Base-by-base conservation (phyloP, 2,797 vertebrate genomes). In the Argya squamiceps region DNA sequence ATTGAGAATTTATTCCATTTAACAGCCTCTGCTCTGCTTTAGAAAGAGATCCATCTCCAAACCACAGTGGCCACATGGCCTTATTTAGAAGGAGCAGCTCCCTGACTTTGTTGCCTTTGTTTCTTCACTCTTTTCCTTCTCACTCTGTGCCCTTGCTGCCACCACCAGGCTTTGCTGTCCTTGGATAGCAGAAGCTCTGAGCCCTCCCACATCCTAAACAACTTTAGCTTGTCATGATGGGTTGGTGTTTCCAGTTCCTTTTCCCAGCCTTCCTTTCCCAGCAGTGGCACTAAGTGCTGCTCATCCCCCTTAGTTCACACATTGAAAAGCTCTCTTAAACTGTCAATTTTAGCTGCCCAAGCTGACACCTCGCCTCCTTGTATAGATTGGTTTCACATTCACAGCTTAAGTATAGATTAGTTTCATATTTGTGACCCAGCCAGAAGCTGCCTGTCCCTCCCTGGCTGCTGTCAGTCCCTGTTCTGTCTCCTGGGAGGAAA, bases 271-370 rank as follows among this genome's bases (percentile, higher is more conserved):
- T 63, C 62, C 56, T 74, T 89, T 53, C 84, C 62, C 64, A 81
- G 91, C 78, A 37, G 20, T 52, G 75, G 60, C 46, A 47, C 46
- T 47, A 79, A 91, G 53, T 11, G 50, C 34, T 89, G 93, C 86
- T 94, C 71, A 71, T 60, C 64, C 68, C 1, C 53, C 86, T 91
- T 79, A 83, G 81, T 83, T 96, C 91, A 87, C 91, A 92, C 89
- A 27, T 90, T 67, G 69, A 37, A 78, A 68, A 95, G 62, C 82
- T 78, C 74, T 89, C 85, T 71, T 50, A 62, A 85, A 64, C 78
- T 83, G 89, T 68, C 94, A 89, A 5, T 91, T 95, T 87, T 74
- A 93, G 87, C 84, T 83, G 75, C 60, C 89, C 86, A 30, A 91
- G 78, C 56, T 24, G 2, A 80, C 91, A 88, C 81, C 49, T 91